Evolutionary conservation across 2,888 invertebrate genomes (phyloP).

Genomic region (Xylophagus ater): DNA sequence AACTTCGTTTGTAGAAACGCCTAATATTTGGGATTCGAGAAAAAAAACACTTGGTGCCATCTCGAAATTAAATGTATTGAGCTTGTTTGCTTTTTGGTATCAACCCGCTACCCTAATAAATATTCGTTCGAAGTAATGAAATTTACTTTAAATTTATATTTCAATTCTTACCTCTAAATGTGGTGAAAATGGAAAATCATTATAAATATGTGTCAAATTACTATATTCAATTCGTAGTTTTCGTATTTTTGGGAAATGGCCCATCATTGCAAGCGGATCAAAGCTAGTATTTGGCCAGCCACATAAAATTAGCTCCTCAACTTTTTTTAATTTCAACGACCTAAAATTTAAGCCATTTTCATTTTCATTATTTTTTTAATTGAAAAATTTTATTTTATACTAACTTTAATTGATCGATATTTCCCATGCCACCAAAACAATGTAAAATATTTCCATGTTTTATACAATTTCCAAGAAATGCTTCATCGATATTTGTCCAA

Average conservation of each 20-base stretch:
- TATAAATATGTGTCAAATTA: slow-evolving; percentile 27
- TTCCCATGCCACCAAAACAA: slow-evolving; percentile 33
- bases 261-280: slow-evolving; percentile 27
- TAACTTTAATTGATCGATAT: slow-evolving; percentile 27
- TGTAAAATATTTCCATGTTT: slow-evolving; percentile 25
- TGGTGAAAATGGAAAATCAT: slow-evolving; percentile 32
- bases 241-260: slow-evolving; percentile 29
- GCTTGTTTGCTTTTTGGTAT: too few species aligned
- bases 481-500: slow-evolving; percentile 29
- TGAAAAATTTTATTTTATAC: slow-evolving; percentile 7
- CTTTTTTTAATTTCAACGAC: slow-evolving; percentile 8
- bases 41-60: too few species aligned
- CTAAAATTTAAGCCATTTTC: background rate
- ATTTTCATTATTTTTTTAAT: slow-evolving; percentile 2
- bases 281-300: slow-evolving; percentile 32
- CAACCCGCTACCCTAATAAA: too few species aligned
- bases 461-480: slow-evolving; percentile 29
- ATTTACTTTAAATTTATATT: too few species aligned
- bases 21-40: too few species aligned
- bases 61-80: too few species aligned
- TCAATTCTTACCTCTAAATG: slow-evolving; percentile 30
- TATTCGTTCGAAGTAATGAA: too few species aligned
- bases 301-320: slow-evolving; percentile 23
- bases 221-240: slow-evolving; percentile 32
- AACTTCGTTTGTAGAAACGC: too few species aligned